These are phyloP conservation scores for Triplophysa bombifrons DNA, from an alignment of 2,797 vertebrate species.

Conservation along the genomic window DNA sequence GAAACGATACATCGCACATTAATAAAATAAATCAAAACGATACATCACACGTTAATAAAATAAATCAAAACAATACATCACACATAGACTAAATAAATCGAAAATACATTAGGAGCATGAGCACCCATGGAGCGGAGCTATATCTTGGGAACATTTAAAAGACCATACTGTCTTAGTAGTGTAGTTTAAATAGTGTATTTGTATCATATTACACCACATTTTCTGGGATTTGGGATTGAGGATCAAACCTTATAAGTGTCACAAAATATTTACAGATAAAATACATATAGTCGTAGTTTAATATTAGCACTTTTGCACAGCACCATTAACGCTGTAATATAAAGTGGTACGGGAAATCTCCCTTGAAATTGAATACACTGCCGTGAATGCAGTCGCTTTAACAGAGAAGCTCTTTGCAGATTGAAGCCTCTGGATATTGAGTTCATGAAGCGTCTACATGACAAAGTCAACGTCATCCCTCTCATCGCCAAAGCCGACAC, in stretches of 20 bases:
- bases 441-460: slow-evolving; percentile 85
- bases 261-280: not conserved
- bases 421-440: slow-evolving; percentile 84
- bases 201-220: not conserved
- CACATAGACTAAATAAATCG: too few relatives aligned
- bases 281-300: not conserved
- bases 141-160: too few relatives aligned
- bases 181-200: not conserved
- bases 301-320: not conserved
- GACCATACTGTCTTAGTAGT: too few relatives aligned
- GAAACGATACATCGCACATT: too few relatives aligned
- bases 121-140: too few relatives aligned
- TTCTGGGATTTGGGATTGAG: too few relatives aligned
- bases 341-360: not conserved
- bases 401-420: slow-evolving; percentile 59
- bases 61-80: too few relatives aligned
- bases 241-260: too few relatives aligned
- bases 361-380: not conserved
- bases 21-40: too few relatives aligned
- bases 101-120: too few relatives aligned
- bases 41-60: too few relatives aligned
- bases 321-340: not conserved
- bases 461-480: slow-evolving; percentile 86
- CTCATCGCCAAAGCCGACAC: slow-evolving; percentile 84
- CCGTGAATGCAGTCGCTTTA: not conserved